Evolutionary conservation across 2,888 invertebrate genomes (phyloP).

Genomic region (Argyresthia goedartella): DNA sequence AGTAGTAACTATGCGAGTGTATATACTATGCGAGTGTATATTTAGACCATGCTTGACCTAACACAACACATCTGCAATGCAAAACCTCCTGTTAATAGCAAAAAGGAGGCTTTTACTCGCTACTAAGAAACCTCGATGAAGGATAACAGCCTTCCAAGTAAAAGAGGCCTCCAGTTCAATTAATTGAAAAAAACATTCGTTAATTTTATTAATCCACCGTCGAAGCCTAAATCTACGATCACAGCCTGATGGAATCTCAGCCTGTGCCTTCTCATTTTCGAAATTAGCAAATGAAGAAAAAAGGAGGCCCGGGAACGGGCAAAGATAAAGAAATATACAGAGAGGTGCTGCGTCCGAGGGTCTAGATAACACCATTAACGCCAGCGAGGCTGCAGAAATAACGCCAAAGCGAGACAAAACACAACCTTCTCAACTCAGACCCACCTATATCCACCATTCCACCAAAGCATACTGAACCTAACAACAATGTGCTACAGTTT

Average conservation of each 20-base stretch:
- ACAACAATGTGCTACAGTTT: background rate
- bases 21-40: too few relatives aligned
- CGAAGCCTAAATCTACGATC: conserved; percentile 62
- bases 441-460: background rate
- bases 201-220: conserved; percentile 62
- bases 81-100: too few relatives aligned
- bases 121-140: conserved; percentile 2
- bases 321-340: conserved; percentile 70
- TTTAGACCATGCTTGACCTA: too few relatives aligned
- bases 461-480: background rate
- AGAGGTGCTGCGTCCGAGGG: conserved; percentile 68
- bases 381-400: conserved; percentile 54
- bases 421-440: background rate
- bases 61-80: too few relatives aligned
- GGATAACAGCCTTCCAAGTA: conserved; percentile 4
- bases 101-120: background rate
- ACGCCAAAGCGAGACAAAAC: conserved; percentile 48
- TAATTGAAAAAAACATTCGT: conserved; percentile 66
- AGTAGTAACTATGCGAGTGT: too few relatives aligned
- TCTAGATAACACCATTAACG: conserved; percentile 69
- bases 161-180: conserved; percentile 31
- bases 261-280: conserved; percentile 58
- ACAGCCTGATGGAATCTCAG: conserved; percentile 46
- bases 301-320: conserved; percentile 57
- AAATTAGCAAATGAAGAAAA: conserved; percentile 69